Conservation (phyloP, 2,888 invertebrate genomes). For the Anaspis maculata region DNA sequence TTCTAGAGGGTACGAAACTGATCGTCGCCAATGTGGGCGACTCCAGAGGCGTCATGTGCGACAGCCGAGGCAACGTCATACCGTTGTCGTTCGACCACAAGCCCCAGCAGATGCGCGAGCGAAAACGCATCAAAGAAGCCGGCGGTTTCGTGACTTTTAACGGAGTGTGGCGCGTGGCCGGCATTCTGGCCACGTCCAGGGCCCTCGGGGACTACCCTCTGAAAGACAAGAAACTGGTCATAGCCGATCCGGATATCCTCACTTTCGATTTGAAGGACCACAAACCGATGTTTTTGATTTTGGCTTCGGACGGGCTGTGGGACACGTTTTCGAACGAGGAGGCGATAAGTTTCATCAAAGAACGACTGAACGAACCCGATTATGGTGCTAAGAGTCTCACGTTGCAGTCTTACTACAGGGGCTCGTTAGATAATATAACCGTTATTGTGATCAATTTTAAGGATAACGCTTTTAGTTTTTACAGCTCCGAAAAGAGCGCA, state of each 20-base stretch:
- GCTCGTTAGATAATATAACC: conserved; percentile 92
- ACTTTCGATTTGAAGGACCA: conserved; percentile 83
- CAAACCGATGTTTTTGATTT: conserved; percentile 79
- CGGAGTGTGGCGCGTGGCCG: conserved; percentile 94
- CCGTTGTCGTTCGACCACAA: conserved; percentile 95
- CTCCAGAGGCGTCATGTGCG: conserved; percentile 93
- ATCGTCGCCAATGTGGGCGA: conserved; percentile 96
- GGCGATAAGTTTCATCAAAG: conserved; percentile 81
- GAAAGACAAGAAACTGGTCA: conserved; percentile 88
- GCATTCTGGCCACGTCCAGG: conserved; percentile 87
- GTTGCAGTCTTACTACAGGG: conserved; percentile 82
- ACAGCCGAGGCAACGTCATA: conserved; percentile 79
- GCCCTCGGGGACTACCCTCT: conserved; percentile 93
- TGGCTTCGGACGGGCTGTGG: conserved; percentile 95
- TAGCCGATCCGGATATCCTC: conserved; percentile 91
- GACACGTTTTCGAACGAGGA: conserved; percentile 94
- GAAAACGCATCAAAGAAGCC: conserved; percentile 85
- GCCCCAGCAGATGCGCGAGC: conserved; percentile 91
- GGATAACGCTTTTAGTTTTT: conserved; percentile 40
- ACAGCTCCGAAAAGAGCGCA: conserved; percentile 8
- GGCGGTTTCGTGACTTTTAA: conserved; percentile 93
- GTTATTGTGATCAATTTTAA: conserved; percentile 82
- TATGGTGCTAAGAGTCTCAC: conserved; percentile 88
- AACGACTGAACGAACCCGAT: conserved; percentile 75
- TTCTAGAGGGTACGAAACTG: conserved; percentile 72